Conservation (phyloP, 2,888 invertebrate species). For the Augochlorella aurata region DNA sequence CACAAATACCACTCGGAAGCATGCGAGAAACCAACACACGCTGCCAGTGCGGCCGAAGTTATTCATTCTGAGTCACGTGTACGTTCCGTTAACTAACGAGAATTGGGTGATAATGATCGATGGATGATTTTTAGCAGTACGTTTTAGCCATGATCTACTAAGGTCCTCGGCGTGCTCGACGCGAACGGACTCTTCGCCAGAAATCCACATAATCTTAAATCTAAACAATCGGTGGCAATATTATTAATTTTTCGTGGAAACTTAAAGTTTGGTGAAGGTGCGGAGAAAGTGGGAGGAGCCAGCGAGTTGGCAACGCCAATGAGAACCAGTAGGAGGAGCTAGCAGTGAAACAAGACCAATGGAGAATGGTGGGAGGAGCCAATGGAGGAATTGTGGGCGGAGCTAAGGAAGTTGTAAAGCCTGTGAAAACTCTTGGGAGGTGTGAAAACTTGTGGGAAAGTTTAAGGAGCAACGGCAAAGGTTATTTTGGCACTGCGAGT, state of each 20-base stretch:
- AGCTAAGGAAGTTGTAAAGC: no score
- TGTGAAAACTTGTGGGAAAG: background rate
- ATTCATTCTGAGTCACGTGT: conserved; percentile 61
- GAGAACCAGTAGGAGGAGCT: background rate
- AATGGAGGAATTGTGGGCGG: no score
- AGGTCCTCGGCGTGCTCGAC: background rate
- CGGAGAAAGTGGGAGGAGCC: background rate
- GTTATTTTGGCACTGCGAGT: background rate
- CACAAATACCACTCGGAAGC: conserved; percentile 18
- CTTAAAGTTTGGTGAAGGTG: background rate
- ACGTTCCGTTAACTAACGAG: conserved; percentile 16
- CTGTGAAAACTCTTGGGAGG: no score
- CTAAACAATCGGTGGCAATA: background rate
- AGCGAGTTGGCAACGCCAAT: background rate
- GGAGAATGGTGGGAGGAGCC: background rate
- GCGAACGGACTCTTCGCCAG: background rate
- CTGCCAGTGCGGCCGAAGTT: conserved; percentile 45
- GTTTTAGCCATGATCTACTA: conserved; percentile 8
- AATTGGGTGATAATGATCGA: conserved; percentile 20
- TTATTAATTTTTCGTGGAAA: background rate
- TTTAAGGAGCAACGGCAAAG: background rate
- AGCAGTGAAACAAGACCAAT: background rate
- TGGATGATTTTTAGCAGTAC: conserved; percentile 12
- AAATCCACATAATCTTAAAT: background rate
- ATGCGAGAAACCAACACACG: conserved; percentile 51